Percentiles rank a stretch among this genome's conserved stretches.
Evolutionary conservation across 2,113 vertebrate genomes (phyloP).

Genomic region (Centropus unirufus): DNA sequence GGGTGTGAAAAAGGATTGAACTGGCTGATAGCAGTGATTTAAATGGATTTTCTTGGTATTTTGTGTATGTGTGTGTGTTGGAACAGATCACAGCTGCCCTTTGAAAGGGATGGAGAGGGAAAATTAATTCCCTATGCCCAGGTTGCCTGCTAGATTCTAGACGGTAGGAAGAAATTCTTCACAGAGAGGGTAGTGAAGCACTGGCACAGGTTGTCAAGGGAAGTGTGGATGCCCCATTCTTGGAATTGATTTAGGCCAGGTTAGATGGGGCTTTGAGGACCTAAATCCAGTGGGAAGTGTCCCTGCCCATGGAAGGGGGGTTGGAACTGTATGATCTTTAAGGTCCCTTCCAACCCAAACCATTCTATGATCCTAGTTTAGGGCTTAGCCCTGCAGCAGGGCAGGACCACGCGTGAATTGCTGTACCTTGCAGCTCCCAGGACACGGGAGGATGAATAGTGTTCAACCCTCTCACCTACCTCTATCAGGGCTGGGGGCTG

Average conservation of each 20-base stretch:
- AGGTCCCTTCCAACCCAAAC: no score
- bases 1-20: not conserved
- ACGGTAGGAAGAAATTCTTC: no score
- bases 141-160: no score
- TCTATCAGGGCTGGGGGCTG: not conserved
- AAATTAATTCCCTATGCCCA: fast-evolving
- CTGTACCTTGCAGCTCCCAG: not conserved
- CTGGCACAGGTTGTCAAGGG: no score
- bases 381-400: fast-evolving
- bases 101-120: not conserved
- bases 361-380: not conserved
- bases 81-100: not conserved
- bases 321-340: no score
- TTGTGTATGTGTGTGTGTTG: not conserved
- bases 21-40: not conserved
- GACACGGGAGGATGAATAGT: not conserved
- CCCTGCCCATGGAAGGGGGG: no score
- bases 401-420: fast-evolving
- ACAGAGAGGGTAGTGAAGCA: no score
- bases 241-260: no score
- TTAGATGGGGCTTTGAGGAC: no score
- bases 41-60: not conserved
- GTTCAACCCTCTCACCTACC: not conserved
- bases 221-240: no score
- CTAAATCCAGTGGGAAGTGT: no score